Evolutionary conservation across 2,113 vertebrate species (phyloP).

Genomic region (Myocastor coypus): DNA sequence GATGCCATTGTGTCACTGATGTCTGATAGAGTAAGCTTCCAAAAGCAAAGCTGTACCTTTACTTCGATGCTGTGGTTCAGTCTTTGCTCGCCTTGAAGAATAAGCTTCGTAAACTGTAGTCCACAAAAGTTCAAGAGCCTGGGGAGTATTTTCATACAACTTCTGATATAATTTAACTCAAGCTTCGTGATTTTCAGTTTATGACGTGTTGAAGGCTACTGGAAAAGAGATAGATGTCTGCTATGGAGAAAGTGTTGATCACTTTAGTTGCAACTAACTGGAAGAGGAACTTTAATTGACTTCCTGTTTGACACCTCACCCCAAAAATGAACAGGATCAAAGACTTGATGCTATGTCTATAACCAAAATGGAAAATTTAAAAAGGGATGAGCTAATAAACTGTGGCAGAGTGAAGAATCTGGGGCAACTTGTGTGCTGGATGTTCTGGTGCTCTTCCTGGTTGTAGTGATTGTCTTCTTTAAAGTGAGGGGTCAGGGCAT

Average conservation of each 20-base stretch:
- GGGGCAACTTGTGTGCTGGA: background rate
- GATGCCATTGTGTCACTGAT: background rate
- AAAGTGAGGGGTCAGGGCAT: background rate
- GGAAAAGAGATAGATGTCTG: background rate
- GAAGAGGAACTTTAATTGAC: background rate
- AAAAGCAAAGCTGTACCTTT: background rate
- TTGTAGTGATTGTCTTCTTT: background rate
- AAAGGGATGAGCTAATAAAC: background rate
- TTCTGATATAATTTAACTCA: slow-evolving; percentile 36
- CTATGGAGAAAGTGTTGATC: background rate
- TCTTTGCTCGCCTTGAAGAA: background rate
- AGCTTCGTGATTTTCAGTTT: slow-evolving; percentile 19
- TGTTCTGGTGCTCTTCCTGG: background rate
- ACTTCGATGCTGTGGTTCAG: background rate
- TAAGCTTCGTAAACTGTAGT: slow-evolving; percentile 9
- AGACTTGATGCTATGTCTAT: background rate
- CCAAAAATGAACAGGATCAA: background rate
- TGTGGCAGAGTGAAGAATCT: background rate
- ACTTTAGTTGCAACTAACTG: slow-evolving; percentile 11
- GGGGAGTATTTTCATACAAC: slow-evolving; percentile 20
- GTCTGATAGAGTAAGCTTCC: background rate
- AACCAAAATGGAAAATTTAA: background rate
- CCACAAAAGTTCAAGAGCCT: background rate
- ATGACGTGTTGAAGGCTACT: background rate
- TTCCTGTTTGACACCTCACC: background rate